phyloP scores from a whole-genome alignment of 2,113 vertebrate species.

The Grammomys surdaster region DNA sequence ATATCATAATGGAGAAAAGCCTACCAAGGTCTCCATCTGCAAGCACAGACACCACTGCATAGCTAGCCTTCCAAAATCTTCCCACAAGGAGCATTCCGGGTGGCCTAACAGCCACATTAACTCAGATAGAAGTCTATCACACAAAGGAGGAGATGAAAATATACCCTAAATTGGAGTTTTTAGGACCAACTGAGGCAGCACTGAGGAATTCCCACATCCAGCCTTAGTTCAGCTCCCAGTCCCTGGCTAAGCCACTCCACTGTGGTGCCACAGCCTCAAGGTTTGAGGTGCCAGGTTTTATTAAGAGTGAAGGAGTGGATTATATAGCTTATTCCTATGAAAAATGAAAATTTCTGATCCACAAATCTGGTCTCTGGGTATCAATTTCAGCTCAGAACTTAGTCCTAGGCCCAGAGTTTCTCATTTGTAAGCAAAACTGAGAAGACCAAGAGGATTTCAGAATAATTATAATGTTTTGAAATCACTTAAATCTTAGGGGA shows the following conservation, averaged over 20 bases:
- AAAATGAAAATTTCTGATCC: background rate
- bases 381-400: background rate
- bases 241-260: background rate
- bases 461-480: slow-evolving; percentile 2
- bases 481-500: background rate
- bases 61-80: background rate
- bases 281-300: background rate
- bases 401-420: background rate
- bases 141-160: background rate
- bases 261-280: background rate
- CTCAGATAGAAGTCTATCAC: background rate
- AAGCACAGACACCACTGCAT: accelerated
- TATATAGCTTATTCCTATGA: background rate
- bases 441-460: background rate
- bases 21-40: background rate
- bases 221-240: background rate
- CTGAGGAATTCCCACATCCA: background rate
- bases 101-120: too few species aligned
- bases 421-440: background rate
- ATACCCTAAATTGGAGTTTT: background rate
- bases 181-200: background rate
- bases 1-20: background rate
- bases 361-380: background rate
- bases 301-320: background rate
- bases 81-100: too few species aligned